Conservation (phyloP, 2,797 vertebrate genomes). For the Cossypha heuglini region DNA sequence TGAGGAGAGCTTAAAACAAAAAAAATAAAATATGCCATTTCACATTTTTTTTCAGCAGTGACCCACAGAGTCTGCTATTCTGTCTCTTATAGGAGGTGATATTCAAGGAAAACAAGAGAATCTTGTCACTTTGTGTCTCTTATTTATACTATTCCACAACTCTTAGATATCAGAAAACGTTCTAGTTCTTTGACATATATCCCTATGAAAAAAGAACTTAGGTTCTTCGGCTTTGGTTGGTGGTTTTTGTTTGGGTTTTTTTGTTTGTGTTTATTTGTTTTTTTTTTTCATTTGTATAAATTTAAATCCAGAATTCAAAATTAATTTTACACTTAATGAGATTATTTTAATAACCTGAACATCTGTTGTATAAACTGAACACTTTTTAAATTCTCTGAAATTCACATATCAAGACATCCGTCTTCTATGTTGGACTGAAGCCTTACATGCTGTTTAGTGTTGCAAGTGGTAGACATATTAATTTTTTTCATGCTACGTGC, state of each 20-base stretch:
- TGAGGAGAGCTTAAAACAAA: background rate
- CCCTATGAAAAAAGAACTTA: background rate
- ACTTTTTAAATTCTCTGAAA: background rate
- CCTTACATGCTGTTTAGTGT: background rate
- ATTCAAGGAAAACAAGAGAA: background rate
- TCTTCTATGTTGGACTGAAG: background rate
- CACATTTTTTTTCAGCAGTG: background rate
- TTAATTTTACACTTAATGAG: background rate
- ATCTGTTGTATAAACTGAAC: background rate
- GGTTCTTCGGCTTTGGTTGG: background rate
- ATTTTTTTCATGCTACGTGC: background rate
- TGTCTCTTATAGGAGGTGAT: background rate
- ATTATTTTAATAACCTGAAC: background rate
- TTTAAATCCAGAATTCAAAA: background rate
- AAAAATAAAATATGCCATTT: background rate
- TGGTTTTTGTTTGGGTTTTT: no score
- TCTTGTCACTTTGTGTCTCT: background rate
- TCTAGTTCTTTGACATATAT: background rate
- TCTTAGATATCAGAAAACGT: background rate
- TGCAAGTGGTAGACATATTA: background rate
- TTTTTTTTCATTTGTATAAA: background rate
- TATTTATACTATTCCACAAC: background rate
- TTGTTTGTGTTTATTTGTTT: no score
- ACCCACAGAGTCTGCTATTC: background rate
- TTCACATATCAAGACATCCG: background rate